Evolutionary conservation across 1,140 invertebrate species (phyloP), one percentile per base, ranked within the genome.

Genomic region (Drosophila rufa): DNA sequence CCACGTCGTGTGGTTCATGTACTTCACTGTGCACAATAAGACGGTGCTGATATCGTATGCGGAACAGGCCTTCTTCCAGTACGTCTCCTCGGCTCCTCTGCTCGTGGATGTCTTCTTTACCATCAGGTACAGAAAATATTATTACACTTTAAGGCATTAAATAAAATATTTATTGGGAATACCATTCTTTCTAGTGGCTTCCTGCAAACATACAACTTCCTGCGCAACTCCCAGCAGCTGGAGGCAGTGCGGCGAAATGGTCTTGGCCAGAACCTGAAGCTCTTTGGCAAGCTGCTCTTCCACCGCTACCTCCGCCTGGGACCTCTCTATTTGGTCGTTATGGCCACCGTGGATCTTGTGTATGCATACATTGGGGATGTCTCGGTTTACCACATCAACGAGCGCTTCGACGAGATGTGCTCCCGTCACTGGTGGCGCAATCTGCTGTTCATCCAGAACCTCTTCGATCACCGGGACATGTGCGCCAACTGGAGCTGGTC

Each of bases 401-500:
- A 95, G 77, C 91, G 91, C 46, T 92, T 93, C 22, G 93, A 94
- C 33, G 86, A 94, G 25, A 90, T 83, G 69, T 95, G 95, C 75
- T 80, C 93, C 3, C 93, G 94, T 53, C 81, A 95, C 79, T 95
- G 95, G 95, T 95, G 95, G 95, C 93, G 95, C 66, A 95, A 95
- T 91, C 50, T 95, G 2, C 82, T 95, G 7, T 95, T 95, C 74
- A 95, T 95, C 42, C 95, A 95, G 79, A 95, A 95, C 91, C 85
- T 95, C 0, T 95, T 93, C 62, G 80, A 92, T 40, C 93, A 93
- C 77, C 85, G 93, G 0, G 93, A 94, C 42, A 94, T 95, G 94
- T 97, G 97, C 82, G 94, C 97, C 93, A 95, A 95, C 9, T 97
- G 96, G 95, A 95, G 96, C 19, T 98, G 97, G 97, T 97, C 97